phyloP scores from a whole-genome alignment of 2,113 vertebrate species.

The Pelecanoides urinatrix region DNA sequence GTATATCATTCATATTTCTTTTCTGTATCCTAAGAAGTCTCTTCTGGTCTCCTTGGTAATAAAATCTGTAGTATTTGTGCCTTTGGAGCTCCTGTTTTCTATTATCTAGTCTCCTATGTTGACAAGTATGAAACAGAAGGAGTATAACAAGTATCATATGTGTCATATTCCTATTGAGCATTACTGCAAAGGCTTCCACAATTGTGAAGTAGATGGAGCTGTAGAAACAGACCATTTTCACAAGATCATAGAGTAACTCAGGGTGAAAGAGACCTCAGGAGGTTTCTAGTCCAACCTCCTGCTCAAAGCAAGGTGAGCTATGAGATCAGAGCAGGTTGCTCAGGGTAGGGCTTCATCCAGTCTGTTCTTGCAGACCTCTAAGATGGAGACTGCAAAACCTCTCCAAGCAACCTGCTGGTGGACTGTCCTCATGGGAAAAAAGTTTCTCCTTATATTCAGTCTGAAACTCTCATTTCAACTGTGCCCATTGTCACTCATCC shows the following conservation, averaged over 20 bases:
- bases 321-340: background rate
- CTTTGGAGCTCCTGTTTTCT: background rate
- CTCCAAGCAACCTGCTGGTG: background rate
- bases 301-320: background rate
- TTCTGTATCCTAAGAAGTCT: background rate
- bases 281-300: background rate
- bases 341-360: background rate
- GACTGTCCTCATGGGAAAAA: background rate
- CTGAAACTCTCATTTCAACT: background rate
- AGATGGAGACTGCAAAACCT: fast-evolving
- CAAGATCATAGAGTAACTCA: background rate
- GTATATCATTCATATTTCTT: background rate
- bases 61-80: background rate
- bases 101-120: background rate
- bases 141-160: fast-evolving
- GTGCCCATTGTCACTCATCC: background rate
- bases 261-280: background rate
- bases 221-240: background rate
- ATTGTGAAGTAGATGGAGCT: background rate
- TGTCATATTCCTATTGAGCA: background rate
- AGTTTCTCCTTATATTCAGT: background rate
- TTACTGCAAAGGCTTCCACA: background rate
- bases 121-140: background rate
- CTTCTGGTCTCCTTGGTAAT: background rate
- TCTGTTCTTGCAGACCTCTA: background rate